phyloP scores from a whole-genome alignment of 1,140 invertebrate genomes.

The Penaeus japonicus region DNA sequence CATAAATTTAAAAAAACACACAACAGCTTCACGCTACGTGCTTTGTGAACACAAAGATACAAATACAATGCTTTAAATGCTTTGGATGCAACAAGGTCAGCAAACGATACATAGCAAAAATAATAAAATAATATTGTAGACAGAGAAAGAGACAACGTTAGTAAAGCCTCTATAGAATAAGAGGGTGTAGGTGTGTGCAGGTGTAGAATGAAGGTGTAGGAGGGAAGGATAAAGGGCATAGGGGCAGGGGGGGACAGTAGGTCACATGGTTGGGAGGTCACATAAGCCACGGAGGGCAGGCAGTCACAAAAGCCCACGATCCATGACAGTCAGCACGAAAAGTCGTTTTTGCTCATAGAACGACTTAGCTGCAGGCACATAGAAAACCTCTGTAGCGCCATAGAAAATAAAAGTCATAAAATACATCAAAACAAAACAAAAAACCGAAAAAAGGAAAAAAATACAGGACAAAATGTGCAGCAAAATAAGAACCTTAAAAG shows the following conservation, averaged over 20 bases:
- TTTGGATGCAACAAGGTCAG: slow-evolving; percentile 49
- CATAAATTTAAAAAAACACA: background rate
- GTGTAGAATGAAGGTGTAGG: slow-evolving; percentile 17
- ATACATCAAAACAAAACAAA: slow-evolving; percentile 21
- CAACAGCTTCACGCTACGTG: slow-evolving; percentile 27
- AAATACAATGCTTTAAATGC: slow-evolving; percentile 14
- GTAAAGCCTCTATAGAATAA: slow-evolving; percentile 34
- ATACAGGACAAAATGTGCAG: slow-evolving; percentile 6
- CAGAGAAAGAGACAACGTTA: slow-evolving; percentile 33
- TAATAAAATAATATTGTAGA: slow-evolving; percentile 25
- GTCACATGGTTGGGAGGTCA: background rate
- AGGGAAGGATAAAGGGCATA: slow-evolving; percentile 13
- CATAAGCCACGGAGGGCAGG: slow-evolving; percentile 52
- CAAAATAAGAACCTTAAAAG: slow-evolving; percentile 36
- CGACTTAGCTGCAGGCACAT: slow-evolving; percentile 42
- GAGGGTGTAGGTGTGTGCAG: slow-evolving; percentile 38
- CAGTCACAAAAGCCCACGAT: slow-evolving; percentile 53
- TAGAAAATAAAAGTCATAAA: slow-evolving; percentile 14
- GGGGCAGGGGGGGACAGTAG: background rate
- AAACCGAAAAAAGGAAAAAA: background rate
- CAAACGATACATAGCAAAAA: slow-evolving; percentile 27
- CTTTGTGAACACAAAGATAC: slow-evolving; percentile 21
- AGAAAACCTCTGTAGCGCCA: slow-evolving; percentile 28
- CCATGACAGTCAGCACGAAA: slow-evolving; percentile 45
- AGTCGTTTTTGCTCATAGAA: slow-evolving; percentile 51